These are phyloP conservation scores for Cyprinodon brontotheroides DNA, from an alignment of 2,113 vertebrate genomes.

Conservation along the genomic window DNA sequence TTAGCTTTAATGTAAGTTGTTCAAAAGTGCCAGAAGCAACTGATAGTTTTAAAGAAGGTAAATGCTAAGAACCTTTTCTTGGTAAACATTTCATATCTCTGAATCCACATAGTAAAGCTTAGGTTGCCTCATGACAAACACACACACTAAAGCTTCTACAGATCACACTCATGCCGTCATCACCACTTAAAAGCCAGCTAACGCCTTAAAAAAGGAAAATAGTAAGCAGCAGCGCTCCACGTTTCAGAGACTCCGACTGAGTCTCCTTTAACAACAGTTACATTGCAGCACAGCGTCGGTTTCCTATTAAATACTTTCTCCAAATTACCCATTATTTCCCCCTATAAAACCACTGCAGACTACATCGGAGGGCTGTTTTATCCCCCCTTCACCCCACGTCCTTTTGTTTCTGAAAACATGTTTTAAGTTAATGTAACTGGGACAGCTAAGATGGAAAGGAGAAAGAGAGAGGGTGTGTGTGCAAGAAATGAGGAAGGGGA, in stretches of 20 bases:
- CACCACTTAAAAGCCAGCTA: conserved; percentile 55
- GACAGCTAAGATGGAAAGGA: conserved; percentile 43
- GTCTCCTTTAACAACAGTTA: conserved; percentile 72
- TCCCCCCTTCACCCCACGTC: conserved; percentile 58
- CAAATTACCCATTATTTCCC: conserved; percentile 84
- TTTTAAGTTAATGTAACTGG: conserved; percentile 75
- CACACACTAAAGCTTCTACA: conserved; percentile 34
- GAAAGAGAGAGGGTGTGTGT: conserved; percentile 27
- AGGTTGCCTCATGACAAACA: conserved; percentile 13
- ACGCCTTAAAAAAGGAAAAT: conserved; percentile 58
- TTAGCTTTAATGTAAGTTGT: background rate
- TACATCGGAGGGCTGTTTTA: conserved; percentile 74
- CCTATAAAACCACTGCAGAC: conserved; percentile 82
- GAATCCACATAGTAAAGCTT: background rate
- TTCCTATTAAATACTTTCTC: conserved; percentile 84
- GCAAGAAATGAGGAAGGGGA: conserved; percentile 37
- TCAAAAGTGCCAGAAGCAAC: background rate
- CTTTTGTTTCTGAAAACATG: conserved; percentile 84
- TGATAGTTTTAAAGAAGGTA: background rate
- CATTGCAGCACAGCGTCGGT: conserved; percentile 70
- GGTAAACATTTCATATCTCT: background rate
- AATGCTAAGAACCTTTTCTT: background rate
- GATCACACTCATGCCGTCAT: conserved; percentile 44
- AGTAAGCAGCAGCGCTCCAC: conserved; percentile 46
- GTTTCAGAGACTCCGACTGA: conserved; percentile 64